A percentile compares a stretch with the other conserved stretches of the same genome.
Conservation (phyloP, 23 tunicate species). For the Oikopleura dioica region DNA sequence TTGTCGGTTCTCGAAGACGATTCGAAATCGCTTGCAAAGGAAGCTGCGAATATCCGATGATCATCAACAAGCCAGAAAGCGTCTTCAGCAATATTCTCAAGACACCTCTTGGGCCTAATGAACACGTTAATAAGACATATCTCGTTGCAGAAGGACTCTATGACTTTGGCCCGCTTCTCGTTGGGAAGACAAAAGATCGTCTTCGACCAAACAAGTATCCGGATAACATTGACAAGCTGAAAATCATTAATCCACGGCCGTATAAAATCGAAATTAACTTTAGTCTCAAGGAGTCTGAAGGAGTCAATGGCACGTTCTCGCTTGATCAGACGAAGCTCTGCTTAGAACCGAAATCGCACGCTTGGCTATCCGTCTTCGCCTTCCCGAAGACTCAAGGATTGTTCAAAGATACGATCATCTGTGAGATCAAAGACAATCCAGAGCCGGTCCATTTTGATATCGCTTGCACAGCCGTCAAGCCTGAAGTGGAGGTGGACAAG, state of each 20-base stretch:
- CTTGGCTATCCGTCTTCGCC: slow-evolving; percentile 74
- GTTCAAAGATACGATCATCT: slow-evolving; percentile 45
- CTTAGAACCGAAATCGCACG: too few species aligned
- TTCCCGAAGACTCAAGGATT: slow-evolving; percentile 79
- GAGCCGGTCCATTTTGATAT: slow-evolving; percentile 70
- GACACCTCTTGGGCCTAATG: slow-evolving; percentile 33
- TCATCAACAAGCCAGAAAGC: slow-evolving; percentile 45
- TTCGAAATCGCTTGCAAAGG: slow-evolving; percentile 79
- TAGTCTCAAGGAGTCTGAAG: slow-evolving; percentile 60
- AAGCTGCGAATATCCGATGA: slow-evolving; percentile 72
- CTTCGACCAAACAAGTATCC: slow-evolving; percentile 30
- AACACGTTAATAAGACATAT: slow-evolving; percentile 51
- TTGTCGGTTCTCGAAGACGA: slow-evolving; percentile 46
- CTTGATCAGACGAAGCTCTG: slow-evolving; percentile 71
- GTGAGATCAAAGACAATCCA: slow-evolving; percentile 85
- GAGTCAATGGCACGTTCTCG: slow-evolving; percentile 56
- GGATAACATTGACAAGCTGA: slow-evolving; percentile 55
- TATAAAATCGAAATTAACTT: slow-evolving; percentile 34
- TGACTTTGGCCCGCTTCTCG: slow-evolving; percentile 84
- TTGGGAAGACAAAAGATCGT: slow-evolving; percentile 91
- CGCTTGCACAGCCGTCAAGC: slow-evolving; percentile 72
- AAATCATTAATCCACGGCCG: slow-evolving; percentile 55
- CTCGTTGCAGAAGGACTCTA: slow-evolving; percentile 51
- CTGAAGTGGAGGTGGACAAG: slow-evolving; percentile 37
- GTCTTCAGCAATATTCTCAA: slow-evolving; percentile 60